Percentiles rank a stretch among this genome's conserved stretches.
Conservation (phyloP, 2,888 invertebrate genomes). For the Hipparchia semele region DNA sequence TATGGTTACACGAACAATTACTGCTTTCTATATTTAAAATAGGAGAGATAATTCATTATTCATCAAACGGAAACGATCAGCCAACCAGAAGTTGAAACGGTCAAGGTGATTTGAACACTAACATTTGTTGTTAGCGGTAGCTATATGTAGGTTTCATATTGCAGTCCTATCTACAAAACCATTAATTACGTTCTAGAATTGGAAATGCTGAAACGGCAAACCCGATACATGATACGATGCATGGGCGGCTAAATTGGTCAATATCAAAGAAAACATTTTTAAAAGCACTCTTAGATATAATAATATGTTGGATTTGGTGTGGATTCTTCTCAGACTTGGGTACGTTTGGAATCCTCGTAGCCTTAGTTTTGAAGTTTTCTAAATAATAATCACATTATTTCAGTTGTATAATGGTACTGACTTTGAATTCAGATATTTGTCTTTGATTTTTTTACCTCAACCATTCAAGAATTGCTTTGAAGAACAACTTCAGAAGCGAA, state of each 20-base stretch:
- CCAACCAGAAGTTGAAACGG: slow-evolving; percentile 23
- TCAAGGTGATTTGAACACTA: slow-evolving; percentile 29
- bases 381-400: no score
- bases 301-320: no score
- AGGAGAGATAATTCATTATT: neutral
- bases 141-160: neutral
- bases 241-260: neutral
- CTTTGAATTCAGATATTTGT: no score
- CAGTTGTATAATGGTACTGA: no score
- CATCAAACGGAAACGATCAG: slow-evolving; percentile 1
- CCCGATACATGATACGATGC: neutral
- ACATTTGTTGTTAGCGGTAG: slow-evolving; percentile 9
- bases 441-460: no score
- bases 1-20: neutral
- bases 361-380: no score
- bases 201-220: slow-evolving; percentile 3
- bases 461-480: no score
- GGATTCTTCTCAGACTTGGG: no score
- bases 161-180: slow-evolving; percentile 2
- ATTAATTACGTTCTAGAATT: neutral
- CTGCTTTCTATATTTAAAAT: slow-evolving; percentile 1
- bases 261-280: no score
- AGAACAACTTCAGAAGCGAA: no score
- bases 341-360: no score
- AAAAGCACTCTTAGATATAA: no score